These are phyloP conservation scores for Eupithecia tripunctaria DNA, from an alignment of 2,888 invertebrate species.

Conservation along the genomic window DNA sequence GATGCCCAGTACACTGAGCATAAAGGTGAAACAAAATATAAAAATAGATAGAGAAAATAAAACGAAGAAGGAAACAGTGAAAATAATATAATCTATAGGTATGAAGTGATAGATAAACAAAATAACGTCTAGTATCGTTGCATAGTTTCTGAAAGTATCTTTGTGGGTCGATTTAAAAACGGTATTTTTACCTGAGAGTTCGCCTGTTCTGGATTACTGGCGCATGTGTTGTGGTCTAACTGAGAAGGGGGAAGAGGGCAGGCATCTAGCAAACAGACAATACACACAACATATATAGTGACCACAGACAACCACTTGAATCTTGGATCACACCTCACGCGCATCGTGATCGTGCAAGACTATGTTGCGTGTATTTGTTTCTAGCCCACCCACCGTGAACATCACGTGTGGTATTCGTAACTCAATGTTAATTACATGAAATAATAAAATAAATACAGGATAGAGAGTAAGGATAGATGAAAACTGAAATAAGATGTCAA, in stretches of 20 bases:
- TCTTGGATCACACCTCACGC: constrained; percentile 84
- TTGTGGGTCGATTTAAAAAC: constrained; percentile 82
- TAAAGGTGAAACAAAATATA: constrained; percentile 70
- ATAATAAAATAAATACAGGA: constrained; percentile 74
- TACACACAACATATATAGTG: constrained; percentile 89
- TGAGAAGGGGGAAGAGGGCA: constrained; percentile 94
- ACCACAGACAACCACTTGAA: constrained; percentile 83
- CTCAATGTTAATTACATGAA: constrained; percentile 37
- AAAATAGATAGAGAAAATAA: constrained; percentile 53
- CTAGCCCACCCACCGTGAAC: constrained; percentile 72
- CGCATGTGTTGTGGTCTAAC: constrained; percentile 94
- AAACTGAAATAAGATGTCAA: constrained; percentile 66
- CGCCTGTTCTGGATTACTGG: constrained; percentile 89
- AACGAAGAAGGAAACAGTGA: constrained; percentile 72
- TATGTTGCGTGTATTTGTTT: constrained; percentile 83
- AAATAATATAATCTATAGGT: constrained; percentile 75
- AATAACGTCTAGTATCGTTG: constrained; percentile 79
- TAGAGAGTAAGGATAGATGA: constrained; percentile 77
- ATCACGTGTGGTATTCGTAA: constrained; percentile 48
- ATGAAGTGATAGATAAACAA: constrained; percentile 81
- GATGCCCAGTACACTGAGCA: constrained; percentile 75
- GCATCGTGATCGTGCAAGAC: constrained; percentile 73
- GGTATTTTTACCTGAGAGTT: constrained; percentile 87
- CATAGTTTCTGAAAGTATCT: constrained; percentile 81
- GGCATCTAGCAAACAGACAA: constrained; percentile 98